phyloP scores from a whole-genome alignment of 2,113 vertebrate genomes.

The Vulpes lagopus region DNA sequence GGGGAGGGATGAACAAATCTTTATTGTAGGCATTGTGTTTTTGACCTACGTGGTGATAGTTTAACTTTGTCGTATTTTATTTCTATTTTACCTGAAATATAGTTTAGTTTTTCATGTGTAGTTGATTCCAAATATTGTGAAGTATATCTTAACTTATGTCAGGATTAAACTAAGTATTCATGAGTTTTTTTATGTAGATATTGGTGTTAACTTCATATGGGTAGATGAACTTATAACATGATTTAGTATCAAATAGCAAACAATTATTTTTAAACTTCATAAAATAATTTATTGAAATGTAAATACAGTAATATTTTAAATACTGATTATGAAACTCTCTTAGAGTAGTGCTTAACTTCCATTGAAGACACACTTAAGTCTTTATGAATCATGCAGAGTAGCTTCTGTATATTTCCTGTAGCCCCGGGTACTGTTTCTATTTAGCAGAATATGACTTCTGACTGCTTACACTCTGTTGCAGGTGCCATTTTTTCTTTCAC shows the following conservation, averaged over 20 bases:
- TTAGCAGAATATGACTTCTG: not conserved
- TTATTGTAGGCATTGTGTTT: not conserved
- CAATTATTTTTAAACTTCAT: not conserved
- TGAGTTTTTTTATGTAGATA: not conserved
- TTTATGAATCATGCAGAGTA: not conserved
- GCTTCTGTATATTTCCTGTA: not conserved
- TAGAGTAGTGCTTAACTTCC: not conserved
- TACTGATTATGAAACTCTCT: not conserved
- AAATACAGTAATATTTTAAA: not conserved
- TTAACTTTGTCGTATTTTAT: not conserved
- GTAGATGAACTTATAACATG: not conserved
- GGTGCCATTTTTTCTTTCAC: not conserved
- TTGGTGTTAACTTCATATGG: not conserved
- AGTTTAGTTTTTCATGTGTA: not conserved
- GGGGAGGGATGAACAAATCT: not conserved
- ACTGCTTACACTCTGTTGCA: not conserved
- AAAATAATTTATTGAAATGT: conserved; percentile 31
- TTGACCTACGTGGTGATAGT: not conserved
- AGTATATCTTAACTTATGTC: not conserved
- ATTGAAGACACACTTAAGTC: not conserved
- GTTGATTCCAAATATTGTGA: not conserved
- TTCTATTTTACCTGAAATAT: not conserved
- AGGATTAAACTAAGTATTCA: not conserved
- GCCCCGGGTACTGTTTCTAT: not conserved
- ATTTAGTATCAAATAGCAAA: not conserved